Evolutionary conservation across 1,140 invertebrate genomes (phyloP).

Genomic region (Diabrotica virgifera): DNA sequence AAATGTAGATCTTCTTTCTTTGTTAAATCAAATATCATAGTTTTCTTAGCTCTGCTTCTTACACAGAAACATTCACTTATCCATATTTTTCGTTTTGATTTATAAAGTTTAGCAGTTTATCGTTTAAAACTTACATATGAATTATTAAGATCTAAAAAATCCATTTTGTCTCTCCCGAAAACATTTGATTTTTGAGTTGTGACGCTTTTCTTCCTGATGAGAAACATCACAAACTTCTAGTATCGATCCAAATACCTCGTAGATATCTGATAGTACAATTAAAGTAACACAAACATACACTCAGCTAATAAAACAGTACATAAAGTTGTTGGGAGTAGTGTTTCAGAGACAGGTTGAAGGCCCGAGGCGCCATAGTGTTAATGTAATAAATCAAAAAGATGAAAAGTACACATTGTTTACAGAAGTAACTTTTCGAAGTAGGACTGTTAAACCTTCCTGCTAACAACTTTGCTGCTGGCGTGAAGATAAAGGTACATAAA

Average conservation of each 20-base stretch:
- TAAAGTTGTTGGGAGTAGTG: not conserved
- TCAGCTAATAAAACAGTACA: not conserved
- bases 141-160: too few species aligned
- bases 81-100: too few species aligned
- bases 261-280: not conserved
- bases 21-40: too few species aligned
- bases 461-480: slow-evolving; percentile 22
- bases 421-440: slow-evolving; percentile 17
- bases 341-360: not conserved
- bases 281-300: not conserved
- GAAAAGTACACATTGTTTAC: slow-evolving; percentile 24
- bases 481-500: slow-evolving; percentile 23
- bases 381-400: slow-evolving; percentile 21
- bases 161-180: too few species aligned
- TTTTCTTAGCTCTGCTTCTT: too few species aligned
- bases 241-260: not conserved
- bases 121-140: too few species aligned
- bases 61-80: too few species aligned
- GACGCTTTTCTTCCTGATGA: too few species aligned
- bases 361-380: slow-evolving; percentile 15
- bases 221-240: too few species aligned
- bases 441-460: slow-evolving; percentile 19
- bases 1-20: too few species aligned
- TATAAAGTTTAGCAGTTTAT: too few species aligned
- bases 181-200: too few species aligned